Base-by-base conservation (phyloP, 2,888 invertebrate species). In the Ectobius pallidus region DNA sequence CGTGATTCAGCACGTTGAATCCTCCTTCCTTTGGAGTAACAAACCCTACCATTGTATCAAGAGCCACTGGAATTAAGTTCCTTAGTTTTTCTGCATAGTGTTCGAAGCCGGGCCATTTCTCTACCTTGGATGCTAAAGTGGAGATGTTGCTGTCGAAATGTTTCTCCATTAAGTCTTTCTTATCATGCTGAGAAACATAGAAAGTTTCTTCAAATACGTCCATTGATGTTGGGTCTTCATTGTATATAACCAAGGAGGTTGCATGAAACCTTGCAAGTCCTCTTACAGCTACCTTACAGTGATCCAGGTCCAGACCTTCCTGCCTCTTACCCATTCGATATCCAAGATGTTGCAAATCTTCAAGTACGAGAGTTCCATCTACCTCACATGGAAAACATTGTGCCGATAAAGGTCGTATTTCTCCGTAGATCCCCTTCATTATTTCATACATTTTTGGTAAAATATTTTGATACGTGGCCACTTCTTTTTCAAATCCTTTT, bases 1-100 rank as follows among this genome's bases (percentile, higher is more conserved):
- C 75, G 58, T 77, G 77, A 42, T 75, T 75, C 46, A 76, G 58
- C 7, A 75, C 76, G 25, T 46, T 52, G 3, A 71, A 52, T 6
- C 62, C 42, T 22, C 65, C 68, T 16, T 72, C 30, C n/a, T 49
- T 68, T 3, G 55, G 27, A 11, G 55, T 61, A 2, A 74, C 25
- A 18, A 55, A 2, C 25, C 70, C 34, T 11, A 20, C 27, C 16
- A 72, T n/a, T n/a, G 7, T 9, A 14, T 32, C 63, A 2, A 68
- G 25, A 27, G 67, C 62, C 6, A 32, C 62, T 6, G 70, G 55
- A 6, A 49, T 44, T 3, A 72, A 4, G 0, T 61, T 44, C 9
- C 62, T 16, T 0, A 75, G 18, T 25, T 42, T 67, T 2, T 46
- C 44, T 16, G 62, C 70, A 39, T 69, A 69, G 0, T 42, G 32